Base-by-base conservation (phyloP, 2,113 vertebrate species). In the Heloderma charlesbogerti region DNA sequence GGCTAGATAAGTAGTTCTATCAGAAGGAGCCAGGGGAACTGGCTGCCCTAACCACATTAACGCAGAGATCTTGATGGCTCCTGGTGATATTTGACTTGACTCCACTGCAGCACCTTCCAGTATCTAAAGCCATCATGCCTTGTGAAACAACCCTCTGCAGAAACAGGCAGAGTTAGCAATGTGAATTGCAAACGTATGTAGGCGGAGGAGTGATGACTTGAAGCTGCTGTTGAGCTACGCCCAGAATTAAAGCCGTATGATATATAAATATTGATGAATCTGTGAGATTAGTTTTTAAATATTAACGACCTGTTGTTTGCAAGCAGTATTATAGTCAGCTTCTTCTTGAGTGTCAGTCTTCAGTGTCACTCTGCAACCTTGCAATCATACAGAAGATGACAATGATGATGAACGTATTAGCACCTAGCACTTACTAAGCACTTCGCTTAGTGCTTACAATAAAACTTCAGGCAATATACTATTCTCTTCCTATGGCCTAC, bases 291-390 rank as follows among this genome's bases (percentile, higher is more conserved):
- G 85, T 31, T 80, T 91, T 91, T 75, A 91, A 91, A 91, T 88
- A 91, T 91, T 75, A 67, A 88, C 88, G 16, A 16, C 54, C 85
- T 51, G 40, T 86, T 90, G 89, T 91, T 91, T 91, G 90, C 67
- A 83, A 83, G 90, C 86, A 83, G 22, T 67, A 48, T 83, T 63
- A 40, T 29, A 77, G 79, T 29, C 54, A 43, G 37, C 40, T 66
- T 74, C 66, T 75, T 75, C 67, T 80, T 83, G 57, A 12, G 85
- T 1, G 34, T 75, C 71, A 51, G 84, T 20, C 75, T 80, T 57
- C 13, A 6, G 29, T 60, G n/a, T 79, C 51, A 1, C n/a, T 79
- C 75, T 34, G 20, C 60, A 37, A 29, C 43, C 18, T 3, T 40
- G 57, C n/a, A 67, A 29, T 71, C 63, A 34, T 22, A 34, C 34